Base-by-base conservation (phyloP, 2,888 invertebrate species). In the Cryptus armator region DNA sequence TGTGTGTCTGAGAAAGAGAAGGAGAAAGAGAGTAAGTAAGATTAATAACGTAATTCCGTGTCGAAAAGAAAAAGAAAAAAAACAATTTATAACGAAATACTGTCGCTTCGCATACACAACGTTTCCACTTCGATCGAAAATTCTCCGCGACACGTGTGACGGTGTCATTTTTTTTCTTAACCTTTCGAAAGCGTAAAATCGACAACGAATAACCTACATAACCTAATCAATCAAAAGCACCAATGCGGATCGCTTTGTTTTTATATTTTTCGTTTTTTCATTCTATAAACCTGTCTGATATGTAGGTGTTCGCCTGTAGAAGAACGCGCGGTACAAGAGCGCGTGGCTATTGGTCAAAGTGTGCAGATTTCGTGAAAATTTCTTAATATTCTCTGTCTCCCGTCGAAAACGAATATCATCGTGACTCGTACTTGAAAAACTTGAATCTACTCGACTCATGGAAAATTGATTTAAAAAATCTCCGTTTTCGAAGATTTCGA, bases 291-390 rank as follows among this genome's bases (percentile, higher is more conserved):
- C 78, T 77, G 83, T 76, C 78, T 87, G 87, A 87, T 87, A 87
- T 87, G 87, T 87, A 78, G 77, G 81, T 74, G 83, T 80, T 81
- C 75, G 81, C 84, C 76, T 77, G 70, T 83, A 85, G 75, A 79
- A 72, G 78, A 82, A 75, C 56, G 77, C 70, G 51, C 53, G 75
- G 16, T 56, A 75, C 56, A 62, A 72, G 51, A 48, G 37, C 74
- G 81, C 81, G 59, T 72, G 46, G 78, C 79, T 81, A 82, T 86
- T 87, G 86, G 86, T 87, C 86, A 70, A 85, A 68, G 80, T 85
- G 75, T 85, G 83, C 74, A 56, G 64, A 81, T 48, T 85, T 74
- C 53, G 76, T 84, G 67, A 74, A 84, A 70, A 72, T 76, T 71
- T 59, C 37, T 24, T 64, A 32, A 44, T 32, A 51, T 79, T 48